phyloP scores from a whole-genome alignment of 2,113 vertebrate genomes.

The Nansenia antarctica region DNA sequence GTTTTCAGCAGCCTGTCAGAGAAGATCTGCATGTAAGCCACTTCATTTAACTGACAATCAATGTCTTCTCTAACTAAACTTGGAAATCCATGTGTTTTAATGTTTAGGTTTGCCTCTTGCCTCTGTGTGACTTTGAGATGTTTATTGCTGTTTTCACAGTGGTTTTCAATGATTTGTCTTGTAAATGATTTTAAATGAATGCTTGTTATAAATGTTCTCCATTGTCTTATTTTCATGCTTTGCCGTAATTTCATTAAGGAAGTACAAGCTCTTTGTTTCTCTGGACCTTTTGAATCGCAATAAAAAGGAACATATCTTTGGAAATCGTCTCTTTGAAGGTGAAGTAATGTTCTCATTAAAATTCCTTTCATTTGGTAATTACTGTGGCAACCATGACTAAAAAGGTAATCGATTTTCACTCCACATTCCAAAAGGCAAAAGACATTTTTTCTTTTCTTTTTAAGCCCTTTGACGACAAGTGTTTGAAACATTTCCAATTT shows the following conservation, averaged over 20 bases:
- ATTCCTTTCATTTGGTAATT: not conserved
- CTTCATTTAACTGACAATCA: conserved; percentile 54
- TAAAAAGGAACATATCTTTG: not conserved
- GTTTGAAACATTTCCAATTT: not conserved
- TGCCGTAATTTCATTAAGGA: conserved; percentile 21
- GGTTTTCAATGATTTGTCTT: conserved; percentile 17
- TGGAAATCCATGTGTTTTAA: conserved; percentile 4
- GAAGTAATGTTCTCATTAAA: not conserved
- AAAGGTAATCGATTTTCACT: not conserved
- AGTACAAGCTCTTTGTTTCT: conserved; percentile 38
- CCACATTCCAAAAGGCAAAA: not conserved
- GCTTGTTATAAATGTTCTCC: conserved; percentile 12
- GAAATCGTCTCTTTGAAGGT: not conserved
- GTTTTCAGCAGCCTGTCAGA: conserved; percentile 18
- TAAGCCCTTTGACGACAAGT: not conserved
- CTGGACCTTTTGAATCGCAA: not conserved
- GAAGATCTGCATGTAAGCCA: conserved; percentile 37
- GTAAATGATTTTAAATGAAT: conserved; percentile 4
- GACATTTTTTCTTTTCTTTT: not conserved
- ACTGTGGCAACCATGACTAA: not conserved
- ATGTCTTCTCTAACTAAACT: conserved; percentile 28
- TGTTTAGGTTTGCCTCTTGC: not conserved
- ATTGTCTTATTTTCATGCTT: conserved; percentile 16
- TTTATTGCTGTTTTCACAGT: not conserved
- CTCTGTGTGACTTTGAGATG: not conserved